Evolutionary conservation across 2,797 vertebrate genomes (phyloP).

Genomic region (Characodon lateralis): DNA sequence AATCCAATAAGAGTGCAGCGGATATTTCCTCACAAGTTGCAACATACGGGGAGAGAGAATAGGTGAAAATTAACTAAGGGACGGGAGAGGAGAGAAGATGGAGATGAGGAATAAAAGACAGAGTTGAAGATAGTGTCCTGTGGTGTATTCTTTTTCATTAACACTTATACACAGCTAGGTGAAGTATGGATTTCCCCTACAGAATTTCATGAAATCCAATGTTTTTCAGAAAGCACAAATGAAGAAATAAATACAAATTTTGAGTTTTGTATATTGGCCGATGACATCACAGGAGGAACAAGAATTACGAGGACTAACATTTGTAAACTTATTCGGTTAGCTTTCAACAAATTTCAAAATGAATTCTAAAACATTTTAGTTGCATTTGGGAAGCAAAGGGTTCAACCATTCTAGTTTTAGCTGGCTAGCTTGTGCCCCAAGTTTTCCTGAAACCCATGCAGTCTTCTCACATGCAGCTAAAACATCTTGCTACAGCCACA

Average conservation of each 20-base stretch:
- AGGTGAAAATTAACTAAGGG: constrained; percentile 2
- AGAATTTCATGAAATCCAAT: neutral
- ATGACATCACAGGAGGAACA: neutral
- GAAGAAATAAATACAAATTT: neutral
- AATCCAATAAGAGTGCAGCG: constrained; percentile 82
- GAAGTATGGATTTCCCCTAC: neutral
- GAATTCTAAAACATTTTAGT: too few species aligned
- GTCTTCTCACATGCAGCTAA: too few species aligned
- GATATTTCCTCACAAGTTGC: constrained; percentile 66
- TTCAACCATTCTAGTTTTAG: too few species aligned
- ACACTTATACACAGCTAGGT: neutral
- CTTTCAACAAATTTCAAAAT: neutral
- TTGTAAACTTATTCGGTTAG: neutral
- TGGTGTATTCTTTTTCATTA: neutral
- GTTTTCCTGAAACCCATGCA: too few species aligned
- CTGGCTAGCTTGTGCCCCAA: too few species aligned
- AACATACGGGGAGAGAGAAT: constrained; percentile 22
- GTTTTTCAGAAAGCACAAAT: neutral
- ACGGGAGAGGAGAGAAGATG: constrained; percentile 9
- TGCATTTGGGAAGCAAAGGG: too few species aligned
- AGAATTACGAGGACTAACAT: neutral
- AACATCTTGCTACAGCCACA: too few species aligned
- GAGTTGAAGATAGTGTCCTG: neutral
- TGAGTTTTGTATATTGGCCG: neutral
- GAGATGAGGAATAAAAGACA: neutral